phyloP scores from a whole-genome alignment of 1,140 invertebrate species.

The Caerostris darwini region DNA sequence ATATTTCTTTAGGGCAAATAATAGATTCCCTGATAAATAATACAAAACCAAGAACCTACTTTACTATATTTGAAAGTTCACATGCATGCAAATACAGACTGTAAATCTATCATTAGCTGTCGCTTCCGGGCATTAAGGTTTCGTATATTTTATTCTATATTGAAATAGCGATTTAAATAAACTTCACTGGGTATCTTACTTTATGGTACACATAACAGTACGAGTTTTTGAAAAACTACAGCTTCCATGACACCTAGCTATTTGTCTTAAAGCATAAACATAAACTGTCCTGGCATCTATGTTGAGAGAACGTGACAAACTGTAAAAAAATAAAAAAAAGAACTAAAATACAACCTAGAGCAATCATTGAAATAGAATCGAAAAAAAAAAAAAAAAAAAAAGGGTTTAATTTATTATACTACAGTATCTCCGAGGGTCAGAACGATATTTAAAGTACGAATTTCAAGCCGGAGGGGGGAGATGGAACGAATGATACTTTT shows the following conservation, averaged over 20 bases:
- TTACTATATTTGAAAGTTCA: no score
- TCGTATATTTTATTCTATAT: no score
- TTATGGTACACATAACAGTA: background rate
- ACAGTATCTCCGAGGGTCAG: conserved; percentile 17
- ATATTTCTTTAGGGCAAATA: no score
- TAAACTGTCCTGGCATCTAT: background rate
- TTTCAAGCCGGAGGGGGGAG: background rate
- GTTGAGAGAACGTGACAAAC: background rate
- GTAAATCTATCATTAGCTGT: no score
- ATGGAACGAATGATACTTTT: background rate
- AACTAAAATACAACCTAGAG: background rate
- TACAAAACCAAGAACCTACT: no score
- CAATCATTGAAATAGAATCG: background rate
- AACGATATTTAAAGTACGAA: conserved; percentile 42
- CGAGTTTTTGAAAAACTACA: background rate
- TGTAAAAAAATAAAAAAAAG: background rate
- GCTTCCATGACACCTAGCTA: background rate
- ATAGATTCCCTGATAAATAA: no score
- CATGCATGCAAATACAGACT: no score
- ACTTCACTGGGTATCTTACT: background rate
- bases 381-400: background rate
- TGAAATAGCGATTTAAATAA: background rate
- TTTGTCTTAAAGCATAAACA: conserved; percentile 3
- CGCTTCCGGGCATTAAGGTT: no score
- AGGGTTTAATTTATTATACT: background rate